Evolutionary conservation across 2,888 invertebrate species (phyloP), one percentile per base, ranked within the genome.

Genomic region (Oscheius myriophilus): DNA sequence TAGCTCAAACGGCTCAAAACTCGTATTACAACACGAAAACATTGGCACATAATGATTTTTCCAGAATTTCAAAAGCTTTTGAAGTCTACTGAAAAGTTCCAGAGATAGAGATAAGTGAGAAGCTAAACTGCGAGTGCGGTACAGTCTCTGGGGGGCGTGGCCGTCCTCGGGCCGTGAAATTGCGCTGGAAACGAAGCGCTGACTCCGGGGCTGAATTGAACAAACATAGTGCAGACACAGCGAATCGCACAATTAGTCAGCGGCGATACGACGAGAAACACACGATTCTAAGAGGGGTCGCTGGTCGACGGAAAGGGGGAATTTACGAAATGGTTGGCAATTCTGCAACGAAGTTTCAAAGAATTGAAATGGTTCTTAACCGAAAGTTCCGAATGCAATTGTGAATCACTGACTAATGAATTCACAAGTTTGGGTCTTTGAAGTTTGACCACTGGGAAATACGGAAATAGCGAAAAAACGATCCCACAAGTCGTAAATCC

Each of bases 121-220:
- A 25, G 51, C 21, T 51, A n/a, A n/a, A 1, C 23, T 12, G 51
- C 51, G 51, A 25, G 25, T 51, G 51, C 25, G 51, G 25, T 25
- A 25, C n/a, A 54, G 54, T n/a, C 49, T n/a, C 11, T n/a, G 3
- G 16, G 11, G 49, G 43, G 58, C 12, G 42, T 18, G 58, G 43
- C 49, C 46, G 61, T 61, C 61, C 61, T 61, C 61, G 49, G 61
- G 46, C 61, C 61, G 61, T 61, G 61, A 61, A 61, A 61, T 61
- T 61, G 61, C 61, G 61, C 61, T 61, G 61, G 61, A 61, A 61
- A 61, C 61, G 61, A 46, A 49, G 61, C 49, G 61, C 49, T 61
- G 49, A 49, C 33, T 46, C 61, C 39, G 61, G 49, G 49, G 61
- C 61, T 61, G 45, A 61, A 46, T 61, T 61, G 61, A 61, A 61